phyloP scores from a whole-genome alignment of 2,113 vertebrate species.

The Pyxicephalus adspersus region DNA sequence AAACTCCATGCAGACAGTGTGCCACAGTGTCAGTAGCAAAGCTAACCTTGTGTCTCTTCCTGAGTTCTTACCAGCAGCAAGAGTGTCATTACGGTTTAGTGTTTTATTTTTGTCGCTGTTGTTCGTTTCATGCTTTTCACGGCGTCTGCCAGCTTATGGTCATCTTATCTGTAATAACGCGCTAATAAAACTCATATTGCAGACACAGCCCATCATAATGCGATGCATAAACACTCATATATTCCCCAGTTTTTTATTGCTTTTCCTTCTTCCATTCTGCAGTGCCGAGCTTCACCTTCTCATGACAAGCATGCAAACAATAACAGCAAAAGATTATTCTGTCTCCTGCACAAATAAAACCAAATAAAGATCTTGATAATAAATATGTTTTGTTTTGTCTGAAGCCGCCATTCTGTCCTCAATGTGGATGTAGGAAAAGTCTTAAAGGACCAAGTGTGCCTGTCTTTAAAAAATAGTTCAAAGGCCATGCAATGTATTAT shows the following conservation, averaged over 20 bases:
- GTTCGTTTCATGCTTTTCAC: background rate
- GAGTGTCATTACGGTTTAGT: background rate
- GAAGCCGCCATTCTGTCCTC: too few species aligned
- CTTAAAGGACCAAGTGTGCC: too few species aligned
- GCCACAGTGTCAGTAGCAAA: too few species aligned
- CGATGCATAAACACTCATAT: constrained; percentile 38
- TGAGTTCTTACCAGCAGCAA: background rate
- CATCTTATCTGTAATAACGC: constrained; percentile 38
- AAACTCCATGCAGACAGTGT: too few species aligned
- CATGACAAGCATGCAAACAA: constrained; percentile 10
- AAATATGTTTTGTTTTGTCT: constrained; percentile 10
- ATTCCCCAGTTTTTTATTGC: constrained; percentile 20
- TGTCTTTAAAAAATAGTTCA: too few species aligned
- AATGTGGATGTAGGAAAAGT: too few species aligned
- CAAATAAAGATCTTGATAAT: constrained; percentile 13
- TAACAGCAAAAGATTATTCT: constrained; percentile 23
- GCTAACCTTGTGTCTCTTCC: too few species aligned
- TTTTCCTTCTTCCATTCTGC: background rate
- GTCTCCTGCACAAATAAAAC: background rate
- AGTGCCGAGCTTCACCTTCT: background rate
- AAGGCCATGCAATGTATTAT: too few species aligned
- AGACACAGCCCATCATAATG: constrained; percentile 5
- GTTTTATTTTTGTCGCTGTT: background rate
- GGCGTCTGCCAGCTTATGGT: constrained; percentile 3
- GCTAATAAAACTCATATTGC: constrained; percentile 42